Conservation (phyloP, 1,140 invertebrate genomes). For the Lepeophtheirus salmonis region DNA sequence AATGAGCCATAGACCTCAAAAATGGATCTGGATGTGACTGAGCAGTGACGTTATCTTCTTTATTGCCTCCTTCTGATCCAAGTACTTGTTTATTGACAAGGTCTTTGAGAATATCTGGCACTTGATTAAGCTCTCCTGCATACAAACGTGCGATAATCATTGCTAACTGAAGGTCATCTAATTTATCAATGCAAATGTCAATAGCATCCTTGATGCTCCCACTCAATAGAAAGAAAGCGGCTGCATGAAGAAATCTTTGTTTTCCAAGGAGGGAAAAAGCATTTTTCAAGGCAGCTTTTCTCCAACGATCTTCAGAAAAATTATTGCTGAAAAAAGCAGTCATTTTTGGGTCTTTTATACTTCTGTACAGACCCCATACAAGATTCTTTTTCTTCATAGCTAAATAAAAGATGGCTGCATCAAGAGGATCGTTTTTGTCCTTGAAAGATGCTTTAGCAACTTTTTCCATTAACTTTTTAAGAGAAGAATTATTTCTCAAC, state of each 20-base stretch:
- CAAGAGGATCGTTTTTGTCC: conserved; percentile 74
- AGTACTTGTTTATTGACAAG: conserved; percentile 42
- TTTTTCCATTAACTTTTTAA: conserved; percentile 73
- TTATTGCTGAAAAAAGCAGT: conserved; percentile 85
- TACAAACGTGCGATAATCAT: conserved; percentile 81
- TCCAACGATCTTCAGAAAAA: conserved; percentile 77
- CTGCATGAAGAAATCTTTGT: conserved; percentile 81
- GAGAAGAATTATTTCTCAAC: conserved; percentile 63
- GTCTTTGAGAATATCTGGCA: conserved; percentile 48
- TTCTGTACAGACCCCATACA: conserved; percentile 84
- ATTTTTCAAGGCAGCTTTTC: conserved; percentile 91
- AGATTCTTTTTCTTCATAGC: conserved; percentile 97
- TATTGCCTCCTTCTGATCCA: conserved; percentile 27
- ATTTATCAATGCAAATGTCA: conserved; percentile 71
- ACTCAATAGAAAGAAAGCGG: conserved; percentile 83
- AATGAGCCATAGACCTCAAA: conserved; percentile 85
- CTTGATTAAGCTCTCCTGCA: conserved; percentile 53
- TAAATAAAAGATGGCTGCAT: conserved; percentile 90
- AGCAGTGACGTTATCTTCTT: conserved; percentile 41
- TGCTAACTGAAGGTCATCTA: conserved; percentile 88
- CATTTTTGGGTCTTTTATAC: conserved; percentile 73
- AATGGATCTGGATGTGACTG: conserved; percentile 83
- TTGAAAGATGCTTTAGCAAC: conserved; percentile 79
- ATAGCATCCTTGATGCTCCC: conserved; percentile 83
- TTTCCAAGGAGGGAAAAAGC: conserved; percentile 87